Base-by-base conservation (phyloP, 30 jellyfish, hydroid and myxozoan genomes). In the Aurelia aurita complex sp. Pacific region DNA sequence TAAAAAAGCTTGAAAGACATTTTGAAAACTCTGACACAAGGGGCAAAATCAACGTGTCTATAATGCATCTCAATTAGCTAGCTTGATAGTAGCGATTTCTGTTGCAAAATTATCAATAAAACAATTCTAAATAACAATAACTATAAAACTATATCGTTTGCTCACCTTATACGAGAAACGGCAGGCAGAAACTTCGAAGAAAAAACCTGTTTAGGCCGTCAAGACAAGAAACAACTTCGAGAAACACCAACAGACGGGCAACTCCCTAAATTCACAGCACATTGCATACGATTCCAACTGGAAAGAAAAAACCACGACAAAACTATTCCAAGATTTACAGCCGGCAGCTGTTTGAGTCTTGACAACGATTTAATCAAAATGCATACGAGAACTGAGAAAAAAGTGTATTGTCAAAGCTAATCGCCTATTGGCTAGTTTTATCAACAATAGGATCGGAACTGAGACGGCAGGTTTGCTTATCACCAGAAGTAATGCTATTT, bases 291-390 rank as follows among this genome's bases (percentile, higher is more conserved):
- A 77, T 40, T 65, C 77, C 66, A 77, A 64, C 64, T 60, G 64
- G 77, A 77, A 60, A 42, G 87, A 76, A 77, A 64, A 62, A 52
- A 67, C 68, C 87, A 77, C 77, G 76, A 76, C 77, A 77, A 7
- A 77, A 68, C 75, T 77, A 77, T 55, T 59, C 91, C 54, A 82
- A 59, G 63, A 32, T 32, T 71, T 67, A 29, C 15, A 57, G 72
- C 40, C 66, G 74, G 91, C 91, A 82, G 91, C 91, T 82, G 91
- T 65, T 64, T 34, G 63, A 64, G 80, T 78, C 91, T 72, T 82
- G 74, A 52, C 81, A 79, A 62, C 67, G 40, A 52, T 73, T 52
- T 79, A 10, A 82, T 82, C 62, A 71, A 82, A 82, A 82, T 72
- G 82, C 91, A 82, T 40, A 82, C 71, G 57, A 70, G 63, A 38